These are phyloP conservation scores for Ormyrus labotus DNA, from an alignment of 2,888 invertebrate genomes.

Conservation along the genomic window DNA sequence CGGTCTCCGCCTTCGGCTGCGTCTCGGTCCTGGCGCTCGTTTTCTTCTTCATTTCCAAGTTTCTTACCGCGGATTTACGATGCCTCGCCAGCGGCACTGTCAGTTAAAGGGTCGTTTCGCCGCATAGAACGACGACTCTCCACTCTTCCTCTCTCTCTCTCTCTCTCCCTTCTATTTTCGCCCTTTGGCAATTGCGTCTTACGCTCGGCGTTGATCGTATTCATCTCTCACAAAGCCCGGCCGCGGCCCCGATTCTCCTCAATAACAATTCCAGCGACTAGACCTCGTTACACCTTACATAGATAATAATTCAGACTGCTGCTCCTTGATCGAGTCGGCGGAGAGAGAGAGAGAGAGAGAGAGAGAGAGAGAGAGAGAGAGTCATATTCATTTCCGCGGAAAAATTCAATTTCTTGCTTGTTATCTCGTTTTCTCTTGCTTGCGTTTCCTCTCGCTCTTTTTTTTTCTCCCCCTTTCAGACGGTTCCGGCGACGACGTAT, in stretches of 20 bases:
- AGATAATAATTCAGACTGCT: conserved; percentile 22
- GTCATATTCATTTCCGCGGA: conserved; percentile 26
- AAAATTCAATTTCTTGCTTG: conserved; percentile 31
- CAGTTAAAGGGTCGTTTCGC: conserved; percentile 42
- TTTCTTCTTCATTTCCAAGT: conserved; percentile 17
- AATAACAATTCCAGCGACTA: conserved; percentile 30
- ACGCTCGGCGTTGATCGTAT: conserved; percentile 15
- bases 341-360: no score
- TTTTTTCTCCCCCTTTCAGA: background rate
- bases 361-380: no score
- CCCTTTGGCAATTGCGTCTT: conserved; percentile 32
- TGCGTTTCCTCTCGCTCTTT: background rate
- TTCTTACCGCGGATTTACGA: conserved; percentile 41
- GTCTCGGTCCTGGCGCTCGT: background rate
- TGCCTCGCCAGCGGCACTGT: conserved; percentile 17
- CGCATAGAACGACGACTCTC: background rate
- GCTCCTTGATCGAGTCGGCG: no score
- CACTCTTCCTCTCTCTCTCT: background rate
- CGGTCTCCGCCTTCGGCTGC: background rate
- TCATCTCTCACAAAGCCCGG: conserved; percentile 8
- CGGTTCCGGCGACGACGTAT: no score
- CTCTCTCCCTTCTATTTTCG: no score
- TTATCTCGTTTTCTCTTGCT: conserved; percentile 11
- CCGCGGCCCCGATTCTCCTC: background rate
- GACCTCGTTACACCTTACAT: conserved; percentile 23